Evolutionary conservation across 2,113 vertebrate genomes (phyloP), one percentile per base, ranked within the genome.

Genomic region (Coreoperca whiteheadi): DNA sequence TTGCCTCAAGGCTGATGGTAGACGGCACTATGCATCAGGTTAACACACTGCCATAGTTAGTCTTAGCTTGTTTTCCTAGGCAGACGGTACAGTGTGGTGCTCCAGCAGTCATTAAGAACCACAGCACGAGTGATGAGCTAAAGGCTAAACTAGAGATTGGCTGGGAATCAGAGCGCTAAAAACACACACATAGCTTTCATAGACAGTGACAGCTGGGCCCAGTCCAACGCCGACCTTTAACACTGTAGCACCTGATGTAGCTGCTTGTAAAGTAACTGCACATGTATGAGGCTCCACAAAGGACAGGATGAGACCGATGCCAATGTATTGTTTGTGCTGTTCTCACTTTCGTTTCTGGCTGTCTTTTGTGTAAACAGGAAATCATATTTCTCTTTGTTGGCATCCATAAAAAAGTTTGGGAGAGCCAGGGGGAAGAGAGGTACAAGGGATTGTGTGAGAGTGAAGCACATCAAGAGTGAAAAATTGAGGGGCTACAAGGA

Each of bases 21-120:
- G 64, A 50, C 37, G 8, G 53, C 84, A 61, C 74, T 18, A 14
- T 84, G 80, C 76, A 81, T 83, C 82, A 82, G 83, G 81, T 79
- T 89, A 89, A 34, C 84, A 71, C 60, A 51, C 75, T 65, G 80
- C 74, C 66, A 87, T 68, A 34, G 81, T 83, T 90, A 78, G 88
- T 76, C 37, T 90, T 77, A 56, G 81, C 81, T 86, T 88, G 88
- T 91, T 91, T 94, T 84, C 64, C 72, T 82, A 68, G 86, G 88
- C 86, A 82, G 82, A 74, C 28, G 10, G 41, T 41, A 78, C 64
- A 64, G 51, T 66, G 66, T 30, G 50, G 54, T 2, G 21, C 88
- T 93, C 87, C 88, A 94, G 66, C 67, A 83, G 81, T 77, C 81
- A 89, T 86, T 89, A 88, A 68, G 64, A 86, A 76, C 81, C 85